Evolutionary conservation across 2,888 invertebrate species (phyloP).

Genomic region (Colletes collaris): DNA sequence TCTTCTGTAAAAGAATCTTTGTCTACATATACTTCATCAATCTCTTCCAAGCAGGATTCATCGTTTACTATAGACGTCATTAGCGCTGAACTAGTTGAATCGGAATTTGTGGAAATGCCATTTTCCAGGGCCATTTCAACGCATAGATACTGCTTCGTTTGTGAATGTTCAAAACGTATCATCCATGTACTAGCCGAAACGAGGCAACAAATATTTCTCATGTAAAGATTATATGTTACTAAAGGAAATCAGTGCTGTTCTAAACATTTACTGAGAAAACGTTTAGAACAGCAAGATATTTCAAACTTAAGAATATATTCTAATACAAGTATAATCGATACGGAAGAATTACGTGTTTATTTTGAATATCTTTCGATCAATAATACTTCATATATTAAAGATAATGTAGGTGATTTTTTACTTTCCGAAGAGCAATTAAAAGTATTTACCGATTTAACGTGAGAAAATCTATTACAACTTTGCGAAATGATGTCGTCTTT

Average conservation of each 20-base stretch:
- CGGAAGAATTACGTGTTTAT: background rate
- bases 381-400: constrained; percentile 7
- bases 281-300: background rate
- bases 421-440: constrained; percentile 1
- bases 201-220: constrained; percentile 18
- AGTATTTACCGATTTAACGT: constrained; percentile 4
- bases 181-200: constrained; percentile 8
- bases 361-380: constrained; percentile 10
- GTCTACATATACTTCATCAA: no score
- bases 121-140: constrained; percentile 20
- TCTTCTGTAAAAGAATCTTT: no score
- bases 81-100: no score
- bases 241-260: constrained; percentile 29
- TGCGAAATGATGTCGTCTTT: background rate
- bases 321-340: constrained; percentile 11
- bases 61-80: no score
- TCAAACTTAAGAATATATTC: constrained; percentile 6
- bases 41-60: no score
- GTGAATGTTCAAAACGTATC: constrained; percentile 12
- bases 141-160: constrained; percentile 25
- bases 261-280: constrained; percentile 8
- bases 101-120: constrained; percentile 8
- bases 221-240: constrained; percentile 15
- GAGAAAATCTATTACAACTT: constrained; percentile 2
- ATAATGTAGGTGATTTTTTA: constrained; percentile 15